Evolutionary conservation across 2,888 invertebrate species (phyloP).

Genomic region (Agrochola circellaris): DNA sequence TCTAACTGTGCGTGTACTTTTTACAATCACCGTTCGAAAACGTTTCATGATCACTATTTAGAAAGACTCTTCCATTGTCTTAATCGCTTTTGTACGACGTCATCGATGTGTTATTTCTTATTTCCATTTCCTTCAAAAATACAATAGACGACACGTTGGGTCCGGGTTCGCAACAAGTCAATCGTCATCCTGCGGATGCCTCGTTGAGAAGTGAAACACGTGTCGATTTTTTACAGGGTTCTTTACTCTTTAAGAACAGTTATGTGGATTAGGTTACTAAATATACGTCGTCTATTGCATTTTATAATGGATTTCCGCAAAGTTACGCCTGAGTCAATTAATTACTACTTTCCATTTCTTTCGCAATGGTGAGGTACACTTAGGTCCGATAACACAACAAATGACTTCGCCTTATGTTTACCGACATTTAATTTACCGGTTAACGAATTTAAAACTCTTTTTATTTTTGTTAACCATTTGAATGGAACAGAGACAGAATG

Average conservation of each 20-base stretch:
- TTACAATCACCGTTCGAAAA: not conserved
- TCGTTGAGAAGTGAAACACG: too few relatives aligned
- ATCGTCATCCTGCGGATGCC: too few relatives aligned
- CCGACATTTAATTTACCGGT: not conserved
- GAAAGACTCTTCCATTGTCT: not conserved
- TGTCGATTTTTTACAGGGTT: too few relatives aligned
- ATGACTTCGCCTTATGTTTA: not conserved
- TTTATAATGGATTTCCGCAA: too few relatives aligned
- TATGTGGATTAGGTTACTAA: too few relatives aligned
- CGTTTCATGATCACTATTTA: not conserved
- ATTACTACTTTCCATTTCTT: not conserved
- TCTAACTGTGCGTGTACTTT: not conserved
- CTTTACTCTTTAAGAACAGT: too few relatives aligned
- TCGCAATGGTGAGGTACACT: not conserved
- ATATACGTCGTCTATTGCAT: too few relatives aligned
- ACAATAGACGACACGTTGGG: too few relatives aligned
- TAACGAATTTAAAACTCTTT: not conserved
- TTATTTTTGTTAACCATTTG: not conserved
- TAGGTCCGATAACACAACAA: not conserved
- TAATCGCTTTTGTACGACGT: too few relatives aligned
- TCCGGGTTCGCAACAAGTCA: too few relatives aligned
- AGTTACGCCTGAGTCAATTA: too few relatives aligned
- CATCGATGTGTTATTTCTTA: too few relatives aligned
- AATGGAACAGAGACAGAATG: not conserved
- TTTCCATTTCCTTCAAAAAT: not conserved